Evolutionary conservation across 2,888 invertebrate species (phyloP).

Genomic region (Hypomecis punctinalis): DNA sequence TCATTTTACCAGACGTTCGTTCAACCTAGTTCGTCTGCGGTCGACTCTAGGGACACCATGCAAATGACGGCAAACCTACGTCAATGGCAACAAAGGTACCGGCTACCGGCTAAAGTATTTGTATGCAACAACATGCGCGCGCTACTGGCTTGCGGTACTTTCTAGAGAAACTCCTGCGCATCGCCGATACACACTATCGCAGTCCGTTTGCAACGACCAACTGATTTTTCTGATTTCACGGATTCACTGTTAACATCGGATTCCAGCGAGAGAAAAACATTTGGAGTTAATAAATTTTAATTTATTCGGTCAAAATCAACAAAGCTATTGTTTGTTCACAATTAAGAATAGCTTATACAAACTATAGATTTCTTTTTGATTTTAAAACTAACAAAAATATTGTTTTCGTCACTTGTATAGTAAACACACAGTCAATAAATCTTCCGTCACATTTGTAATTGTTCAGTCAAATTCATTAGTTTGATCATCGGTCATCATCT

Average conservation of each 20-base stretch:
- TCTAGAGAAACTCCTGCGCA: slow-evolving; percentile 81
- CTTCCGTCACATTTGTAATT: background rate
- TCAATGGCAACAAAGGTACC: slow-evolving; percentile 69
- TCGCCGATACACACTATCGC: slow-evolving; percentile 54
- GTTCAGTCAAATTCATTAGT: background rate
- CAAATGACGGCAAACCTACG: slow-evolving; percentile 73
- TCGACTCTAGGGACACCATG: slow-evolving; percentile 76
- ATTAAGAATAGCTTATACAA: slow-evolving; percentile 2
- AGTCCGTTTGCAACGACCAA: slow-evolving; percentile 57
- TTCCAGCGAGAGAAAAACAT: slow-evolving; percentile 13
- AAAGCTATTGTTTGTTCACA: no score
- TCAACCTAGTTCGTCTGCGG: slow-evolving; percentile 56
- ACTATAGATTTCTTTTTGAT: background rate
- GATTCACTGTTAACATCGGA: slow-evolving; percentile 22
- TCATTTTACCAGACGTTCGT: slow-evolving; percentile 60
- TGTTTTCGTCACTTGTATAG: no score
- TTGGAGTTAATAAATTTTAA: slow-evolving; percentile 36
- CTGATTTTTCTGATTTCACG: slow-evolving; percentile 60
- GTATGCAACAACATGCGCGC: slow-evolving; percentile 78
- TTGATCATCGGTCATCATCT: slow-evolving; percentile 22
- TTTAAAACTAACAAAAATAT: no score
- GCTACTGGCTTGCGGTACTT: slow-evolving; percentile 80
- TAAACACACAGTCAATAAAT: background rate
- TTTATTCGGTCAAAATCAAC: slow-evolving; percentile 19
- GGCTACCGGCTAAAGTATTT: slow-evolving; percentile 61